Percentiles rank a stretch among this genome's conserved stretches.
Conservation (phyloP, 2,888 invertebrate species). For the Caprella mutica region DNA sequence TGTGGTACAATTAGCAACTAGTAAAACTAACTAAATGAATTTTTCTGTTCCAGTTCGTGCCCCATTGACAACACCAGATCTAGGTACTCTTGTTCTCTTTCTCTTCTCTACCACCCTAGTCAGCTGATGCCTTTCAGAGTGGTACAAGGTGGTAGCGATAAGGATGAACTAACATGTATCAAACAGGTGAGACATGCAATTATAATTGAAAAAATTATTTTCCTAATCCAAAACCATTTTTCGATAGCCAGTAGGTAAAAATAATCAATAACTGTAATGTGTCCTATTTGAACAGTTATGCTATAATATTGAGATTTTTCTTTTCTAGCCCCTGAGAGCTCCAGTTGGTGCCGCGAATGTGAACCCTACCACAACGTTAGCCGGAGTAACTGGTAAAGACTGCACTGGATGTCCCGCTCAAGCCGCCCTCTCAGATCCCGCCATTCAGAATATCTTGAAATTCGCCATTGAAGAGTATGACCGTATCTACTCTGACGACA, state of each 20-base stretch:
- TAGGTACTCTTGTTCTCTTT: slow-evolving; percentile 22
- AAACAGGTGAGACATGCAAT: slow-evolving; percentile 6
- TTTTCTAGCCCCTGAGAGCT: too few species aligned
- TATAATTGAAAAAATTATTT: too few species aligned
- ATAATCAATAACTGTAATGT: too few species aligned
- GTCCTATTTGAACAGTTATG: too few species aligned
- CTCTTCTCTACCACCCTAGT: slow-evolving; percentile 26
- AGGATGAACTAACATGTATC: slow-evolving; percentile 20
- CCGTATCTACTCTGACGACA: slow-evolving; percentile 18
- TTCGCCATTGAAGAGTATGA: slow-evolving; percentile 32
- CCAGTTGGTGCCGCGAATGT: too few species aligned
- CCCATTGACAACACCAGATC: slow-evolving; percentile 18
- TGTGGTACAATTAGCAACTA: too few species aligned
- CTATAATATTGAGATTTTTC: too few species aligned
- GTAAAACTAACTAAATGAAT: too few species aligned
- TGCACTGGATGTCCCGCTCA: slow-evolving; percentile 28
- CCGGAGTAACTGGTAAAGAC: too few species aligned
- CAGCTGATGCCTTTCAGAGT: slow-evolving; percentile 23
- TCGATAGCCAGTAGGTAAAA: too few species aligned
- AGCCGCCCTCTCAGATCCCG: slow-evolving; percentile 26
- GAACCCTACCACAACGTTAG: too few species aligned
- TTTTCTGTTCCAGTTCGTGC: slow-evolving; percentile 9
- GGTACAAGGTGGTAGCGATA: slow-evolving; percentile 18
- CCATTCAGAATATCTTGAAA: slow-evolving; percentile 20
- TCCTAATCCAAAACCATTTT: too few species aligned